Evolutionary conservation across 2,888 invertebrate species (phyloP).

Genomic region (Tillus elongatus): DNA sequence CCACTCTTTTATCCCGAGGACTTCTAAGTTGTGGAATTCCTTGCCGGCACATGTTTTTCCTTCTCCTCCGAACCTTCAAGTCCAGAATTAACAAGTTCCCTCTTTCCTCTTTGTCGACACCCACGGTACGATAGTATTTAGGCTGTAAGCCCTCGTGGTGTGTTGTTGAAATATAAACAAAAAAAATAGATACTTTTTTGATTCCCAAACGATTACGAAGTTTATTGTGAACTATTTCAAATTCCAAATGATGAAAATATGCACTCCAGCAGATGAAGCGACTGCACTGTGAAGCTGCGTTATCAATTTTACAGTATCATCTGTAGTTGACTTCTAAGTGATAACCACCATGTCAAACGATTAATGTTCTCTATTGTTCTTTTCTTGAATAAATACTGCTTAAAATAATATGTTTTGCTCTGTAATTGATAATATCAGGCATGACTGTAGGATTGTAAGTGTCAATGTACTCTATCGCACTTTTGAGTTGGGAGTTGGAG

Average conservation of each 20-base stretch:
- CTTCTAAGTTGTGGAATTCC: too few species aligned
- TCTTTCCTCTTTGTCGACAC: too few species aligned
- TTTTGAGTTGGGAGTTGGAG: background rate
- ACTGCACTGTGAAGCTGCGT: slow-evolving; percentile 1
- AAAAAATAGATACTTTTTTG: too few species aligned
- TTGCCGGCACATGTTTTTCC: too few species aligned
- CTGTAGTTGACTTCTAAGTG: slow-evolving; percentile 2
- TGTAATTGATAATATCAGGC: slow-evolving; percentile 2
- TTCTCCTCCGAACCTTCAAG: too few species aligned
- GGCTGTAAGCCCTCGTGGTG: too few species aligned
- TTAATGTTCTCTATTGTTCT: background rate
- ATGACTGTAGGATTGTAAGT: background rate
- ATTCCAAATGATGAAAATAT: slow-evolving; percentile 2
- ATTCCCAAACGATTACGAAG: slow-evolving; percentile 2
- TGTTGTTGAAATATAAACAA: too few species aligned
- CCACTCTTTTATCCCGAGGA: too few species aligned
- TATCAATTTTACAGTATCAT: slow-evolving; percentile 1
- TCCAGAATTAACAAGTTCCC: too few species aligned
- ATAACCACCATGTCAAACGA: slow-evolving; percentile 2
- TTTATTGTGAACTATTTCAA: slow-evolving; percentile 1
- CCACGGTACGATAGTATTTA: too few species aligned
- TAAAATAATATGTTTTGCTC: slow-evolving; percentile 1
- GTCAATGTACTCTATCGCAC: slow-evolving; percentile 4
- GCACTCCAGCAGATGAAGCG: background rate
- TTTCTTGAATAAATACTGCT: slow-evolving; percentile 1